These are phyloP conservation scores for Piaya cayana DNA, from an alignment of 2,113 vertebrate genomes.

Conservation along the genomic window DNA sequence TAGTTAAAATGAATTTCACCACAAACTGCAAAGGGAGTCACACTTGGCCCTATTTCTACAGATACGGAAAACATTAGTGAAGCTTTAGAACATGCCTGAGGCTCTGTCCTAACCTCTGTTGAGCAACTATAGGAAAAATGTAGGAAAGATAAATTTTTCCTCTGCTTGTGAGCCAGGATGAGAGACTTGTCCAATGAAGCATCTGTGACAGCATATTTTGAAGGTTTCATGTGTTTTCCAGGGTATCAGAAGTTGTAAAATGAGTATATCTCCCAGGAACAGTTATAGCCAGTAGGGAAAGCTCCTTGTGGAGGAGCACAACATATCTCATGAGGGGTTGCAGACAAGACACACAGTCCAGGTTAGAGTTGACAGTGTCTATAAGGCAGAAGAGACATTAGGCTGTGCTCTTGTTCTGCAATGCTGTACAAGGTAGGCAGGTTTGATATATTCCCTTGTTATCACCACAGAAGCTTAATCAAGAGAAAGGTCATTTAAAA, in stretches of 20 bases:
- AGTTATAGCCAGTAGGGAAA: not conserved
- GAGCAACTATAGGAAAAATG: slow-evolving; percentile 49
- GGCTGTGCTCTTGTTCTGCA: not conserved
- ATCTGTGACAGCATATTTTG: not conserved
- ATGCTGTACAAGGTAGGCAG: not conserved
- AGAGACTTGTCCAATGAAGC: not conserved
- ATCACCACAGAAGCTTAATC: slow-evolving; percentile 34
- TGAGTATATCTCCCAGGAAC: not conserved
- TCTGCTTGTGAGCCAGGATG: not conserved
- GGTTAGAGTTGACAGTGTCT: not conserved
- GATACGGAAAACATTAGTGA: slow-evolving; percentile 35
- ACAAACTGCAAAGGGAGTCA: not conserved
- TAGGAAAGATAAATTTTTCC: slow-evolving; percentile 40
- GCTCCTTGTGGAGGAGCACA: not conserved
- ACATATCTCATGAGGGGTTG: not conserved
- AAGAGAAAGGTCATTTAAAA: not conserved
- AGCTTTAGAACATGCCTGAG: slow-evolving; percentile 49
- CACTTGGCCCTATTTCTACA: slow-evolving; percentile 35
- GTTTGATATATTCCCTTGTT: not conserved
- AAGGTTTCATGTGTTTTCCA: not conserved
- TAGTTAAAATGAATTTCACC: slow-evolving; percentile 20
- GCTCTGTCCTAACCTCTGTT: slow-evolving; percentile 28
- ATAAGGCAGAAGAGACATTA: not conserved
- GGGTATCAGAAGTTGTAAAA: not conserved
- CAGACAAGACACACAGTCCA: not conserved